These are phyloP conservation scores for Montipora sp. DNA, from an alignment of 64 coral and sea anemone species.

Conservation along the genomic window DNA sequence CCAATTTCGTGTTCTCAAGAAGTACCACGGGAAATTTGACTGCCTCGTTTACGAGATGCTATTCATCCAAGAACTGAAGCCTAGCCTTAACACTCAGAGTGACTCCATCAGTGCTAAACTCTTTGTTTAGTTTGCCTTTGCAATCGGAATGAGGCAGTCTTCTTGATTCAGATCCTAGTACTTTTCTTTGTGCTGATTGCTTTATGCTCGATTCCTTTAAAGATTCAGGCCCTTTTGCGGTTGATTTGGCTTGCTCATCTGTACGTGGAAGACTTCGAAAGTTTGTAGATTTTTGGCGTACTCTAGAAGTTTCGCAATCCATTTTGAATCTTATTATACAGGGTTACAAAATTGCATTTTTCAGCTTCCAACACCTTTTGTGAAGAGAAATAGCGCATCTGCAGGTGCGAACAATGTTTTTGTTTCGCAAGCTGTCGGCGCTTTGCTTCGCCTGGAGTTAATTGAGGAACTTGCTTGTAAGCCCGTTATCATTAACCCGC, in stretches of 20 bases:
- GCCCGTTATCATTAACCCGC: constrained; percentile 33
- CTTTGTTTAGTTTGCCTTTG: no score
- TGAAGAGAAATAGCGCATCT: constrained; percentile 45
- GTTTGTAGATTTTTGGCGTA: constrained; percentile 50
- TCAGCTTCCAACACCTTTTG: constrained; percentile 44
- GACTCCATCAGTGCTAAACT: no score
- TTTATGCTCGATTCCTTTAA: no score
- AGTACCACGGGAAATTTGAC: no score
- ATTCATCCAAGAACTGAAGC: no score
- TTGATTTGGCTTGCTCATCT: constrained; percentile 24
- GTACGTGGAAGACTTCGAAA: constrained; percentile 44
- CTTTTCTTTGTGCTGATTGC: no score
- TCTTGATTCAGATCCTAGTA: no score
- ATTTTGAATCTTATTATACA: constrained; percentile 31
- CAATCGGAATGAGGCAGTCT: no score
- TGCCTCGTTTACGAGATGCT: no score
- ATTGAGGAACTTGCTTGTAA: constrained; percentile 23
- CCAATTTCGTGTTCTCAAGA: no score
- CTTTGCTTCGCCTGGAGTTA: constrained; percentile 8
- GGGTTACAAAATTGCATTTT: constrained; percentile 40
- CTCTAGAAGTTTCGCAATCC: constrained; percentile 19
- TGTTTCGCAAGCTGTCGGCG: constrained; percentile 35
- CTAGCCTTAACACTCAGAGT: no score
- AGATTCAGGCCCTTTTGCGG: neutral
- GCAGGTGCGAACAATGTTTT: constrained; percentile 21